A percentile compares a stretch with the other conserved stretches of the same genome.
These are phyloP conservation scores for Coilia nasus DNA, from an alignment of 2,797 vertebrate species.

Conservation along the genomic window DNA sequence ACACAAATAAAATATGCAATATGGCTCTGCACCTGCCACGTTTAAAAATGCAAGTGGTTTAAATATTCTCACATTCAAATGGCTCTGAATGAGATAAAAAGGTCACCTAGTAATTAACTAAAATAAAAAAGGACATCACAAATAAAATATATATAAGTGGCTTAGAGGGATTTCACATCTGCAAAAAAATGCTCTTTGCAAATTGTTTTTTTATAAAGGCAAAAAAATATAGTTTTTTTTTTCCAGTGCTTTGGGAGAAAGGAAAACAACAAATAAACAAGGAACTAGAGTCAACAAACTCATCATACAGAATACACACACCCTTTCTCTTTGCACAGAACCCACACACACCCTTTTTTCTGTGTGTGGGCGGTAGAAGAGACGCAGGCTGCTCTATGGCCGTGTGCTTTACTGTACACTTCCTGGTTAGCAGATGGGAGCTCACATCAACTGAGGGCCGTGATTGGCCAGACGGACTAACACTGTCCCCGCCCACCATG, in stretches of 20 bases:
- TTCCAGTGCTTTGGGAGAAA: slow-evolving; percentile 79
- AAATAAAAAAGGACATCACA: slow-evolving; percentile 63
- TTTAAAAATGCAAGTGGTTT: slow-evolving; percentile 53
- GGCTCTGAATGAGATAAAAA: slow-evolving; percentile 63
- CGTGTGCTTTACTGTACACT: not conserved
- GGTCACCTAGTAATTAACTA: slow-evolving; percentile 64
- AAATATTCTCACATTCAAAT: slow-evolving; percentile 63
- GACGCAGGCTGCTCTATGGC: no score
- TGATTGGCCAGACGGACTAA: not conserved
- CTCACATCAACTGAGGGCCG: not conserved
- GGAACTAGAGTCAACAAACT: slow-evolving; percentile 60
- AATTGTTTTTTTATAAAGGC: slow-evolving; percentile 73
- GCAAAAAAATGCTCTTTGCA: slow-evolving; percentile 72
- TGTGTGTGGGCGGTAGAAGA: not conserved
- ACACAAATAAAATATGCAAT: slow-evolving; percentile 43
- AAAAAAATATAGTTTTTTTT: slow-evolving; percentile 67
- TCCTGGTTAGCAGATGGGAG: not conserved
- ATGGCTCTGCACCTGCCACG: slow-evolving; percentile 54
- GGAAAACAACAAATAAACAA: slow-evolving; percentile 64
- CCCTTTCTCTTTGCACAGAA: no score
- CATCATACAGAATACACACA: slow-evolving; percentile 45
- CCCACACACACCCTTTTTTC: no score
- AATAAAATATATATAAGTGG: slow-evolving; percentile 74
- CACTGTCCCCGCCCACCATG: not conserved
- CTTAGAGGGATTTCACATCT: slow-evolving; percentile 74